Conservation (phyloP, 1,140 invertebrate species). For the Meloidogyne floridensis region DNA sequence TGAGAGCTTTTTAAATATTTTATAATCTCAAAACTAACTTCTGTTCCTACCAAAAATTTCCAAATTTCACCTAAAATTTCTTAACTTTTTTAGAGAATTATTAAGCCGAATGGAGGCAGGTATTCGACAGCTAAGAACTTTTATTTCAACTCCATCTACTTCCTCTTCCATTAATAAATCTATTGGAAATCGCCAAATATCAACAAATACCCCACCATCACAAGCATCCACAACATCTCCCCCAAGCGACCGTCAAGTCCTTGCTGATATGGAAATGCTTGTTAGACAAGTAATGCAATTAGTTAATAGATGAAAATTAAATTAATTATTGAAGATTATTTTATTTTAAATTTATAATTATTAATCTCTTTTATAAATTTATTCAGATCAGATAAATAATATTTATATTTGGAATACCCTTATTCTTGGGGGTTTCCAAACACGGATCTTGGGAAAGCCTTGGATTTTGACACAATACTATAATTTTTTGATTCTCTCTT, state of each 20-base stretch:
- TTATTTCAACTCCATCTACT: constrained; percentile 30
- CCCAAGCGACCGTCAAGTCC: constrained; percentile 48
- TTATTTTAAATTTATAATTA: not conserved
- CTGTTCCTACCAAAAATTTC: too few relatives aligned
- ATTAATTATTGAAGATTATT: not conserved
- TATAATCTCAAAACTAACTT: too few relatives aligned
- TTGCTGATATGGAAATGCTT: constrained; percentile 55
- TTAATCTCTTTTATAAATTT: too few relatives aligned
- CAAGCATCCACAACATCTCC: constrained; percentile 6
- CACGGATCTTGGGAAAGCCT: too few relatives aligned
- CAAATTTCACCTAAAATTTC: not conserved
- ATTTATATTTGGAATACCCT: too few relatives aligned
- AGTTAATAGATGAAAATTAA: constrained; percentile 45
- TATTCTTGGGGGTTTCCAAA: too few relatives aligned
- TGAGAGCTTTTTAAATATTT: too few relatives aligned
- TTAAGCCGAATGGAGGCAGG: constrained; percentile 52
- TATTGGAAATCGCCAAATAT: constrained; percentile 1
- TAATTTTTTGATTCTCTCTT: too few relatives aligned
- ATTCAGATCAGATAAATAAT: too few relatives aligned
- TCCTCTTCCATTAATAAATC: constrained; percentile 6
- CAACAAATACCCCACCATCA: not conserved
- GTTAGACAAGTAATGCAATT: constrained; percentile 62
- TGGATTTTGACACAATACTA: too few relatives aligned
- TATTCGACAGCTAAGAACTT: constrained; percentile 58
- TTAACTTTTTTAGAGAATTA: constrained; percentile 54